Conservation (phyloP, 2,888 invertebrate species). For the Pristionchus mayeri region DNA sequence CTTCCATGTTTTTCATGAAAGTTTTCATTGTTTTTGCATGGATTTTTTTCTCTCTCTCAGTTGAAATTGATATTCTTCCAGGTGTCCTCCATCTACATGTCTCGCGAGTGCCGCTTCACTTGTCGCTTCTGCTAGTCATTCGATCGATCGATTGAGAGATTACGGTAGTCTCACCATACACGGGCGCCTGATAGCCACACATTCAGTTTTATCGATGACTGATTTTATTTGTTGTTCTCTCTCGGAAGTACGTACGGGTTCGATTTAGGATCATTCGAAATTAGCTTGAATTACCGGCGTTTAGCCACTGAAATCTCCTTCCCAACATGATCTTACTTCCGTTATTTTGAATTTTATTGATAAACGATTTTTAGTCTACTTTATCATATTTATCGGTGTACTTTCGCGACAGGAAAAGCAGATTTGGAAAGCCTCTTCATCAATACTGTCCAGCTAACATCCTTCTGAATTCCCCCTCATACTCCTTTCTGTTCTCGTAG, state of each 20-base stretch:
- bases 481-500: too few relatives aligned
- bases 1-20: too few relatives aligned
- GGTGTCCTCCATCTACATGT: slow-evolving; percentile 74
- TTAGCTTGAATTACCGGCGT: not conserved
- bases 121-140: slow-evolving; percentile 68
- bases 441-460: too few relatives aligned
- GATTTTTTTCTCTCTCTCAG: too few relatives aligned
- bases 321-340: slow-evolving; percentile 5
- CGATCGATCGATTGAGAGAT: slow-evolving; percentile 20
- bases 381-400: too few relatives aligned
- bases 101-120: slow-evolving; percentile 70
- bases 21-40: too few relatives aligned
- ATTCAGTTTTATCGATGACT: not conserved
- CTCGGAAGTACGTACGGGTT: slow-evolving; percentile 36
- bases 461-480: too few relatives aligned
- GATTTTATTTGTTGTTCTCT: not conserved
- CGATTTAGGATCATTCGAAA: slow-evolving; percentile 4
- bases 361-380: too few relatives aligned
- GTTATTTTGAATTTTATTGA: not conserved
- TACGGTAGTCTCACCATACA: slow-evolving; percentile 41
- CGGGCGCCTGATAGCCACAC: slow-evolving; percentile 1
- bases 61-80: too few relatives aligned
- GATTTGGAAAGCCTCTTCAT: too few relatives aligned
- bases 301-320: slow-evolving; percentile 14
- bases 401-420: too few relatives aligned